These are phyloP conservation scores for Indri indri DNA, from an alignment of 2,113 vertebrate species.

Conservation along the genomic window DNA sequence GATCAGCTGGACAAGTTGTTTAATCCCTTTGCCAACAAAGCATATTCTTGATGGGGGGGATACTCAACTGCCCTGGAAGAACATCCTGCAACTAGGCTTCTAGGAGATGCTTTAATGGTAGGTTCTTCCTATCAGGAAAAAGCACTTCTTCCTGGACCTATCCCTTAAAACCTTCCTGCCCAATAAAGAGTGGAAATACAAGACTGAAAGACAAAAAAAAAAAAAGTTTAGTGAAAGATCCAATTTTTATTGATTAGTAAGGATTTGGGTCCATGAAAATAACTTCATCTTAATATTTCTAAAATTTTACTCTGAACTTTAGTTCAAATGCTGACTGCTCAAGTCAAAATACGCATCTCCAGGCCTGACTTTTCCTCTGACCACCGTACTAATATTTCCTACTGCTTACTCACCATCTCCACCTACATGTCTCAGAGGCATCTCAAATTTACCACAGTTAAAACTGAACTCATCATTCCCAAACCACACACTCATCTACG, in stretches of 20 bases:
- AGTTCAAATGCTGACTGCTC: not conserved
- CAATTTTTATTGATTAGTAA: not conserved
- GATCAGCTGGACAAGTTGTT: not conserved
- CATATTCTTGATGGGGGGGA: not conserved
- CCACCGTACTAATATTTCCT: not conserved
- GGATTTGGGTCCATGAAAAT: not conserved
- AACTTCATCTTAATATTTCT: not conserved
- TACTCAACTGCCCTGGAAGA: not conserved
- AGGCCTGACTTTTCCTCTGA: not conserved
- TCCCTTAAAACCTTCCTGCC: not conserved
- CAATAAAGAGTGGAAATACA: not conserved
- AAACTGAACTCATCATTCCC: not conserved
- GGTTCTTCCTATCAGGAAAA: not conserved
- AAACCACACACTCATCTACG: too few species aligned
- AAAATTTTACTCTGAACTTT: not conserved
- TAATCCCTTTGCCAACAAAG: not conserved
- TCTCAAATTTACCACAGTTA: not conserved
- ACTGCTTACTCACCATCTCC: not conserved
- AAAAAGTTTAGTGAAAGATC: not conserved
- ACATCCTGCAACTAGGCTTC: not conserved
- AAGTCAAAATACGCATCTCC: not conserved
- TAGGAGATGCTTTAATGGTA: not conserved
- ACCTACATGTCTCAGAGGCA: not conserved
- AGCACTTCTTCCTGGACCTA: not conserved
- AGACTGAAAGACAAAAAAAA: not conserved